Evolutionary conservation across 2,113 vertebrate genomes (phyloP).

Genomic region (Thunnus thynnus): DNA sequence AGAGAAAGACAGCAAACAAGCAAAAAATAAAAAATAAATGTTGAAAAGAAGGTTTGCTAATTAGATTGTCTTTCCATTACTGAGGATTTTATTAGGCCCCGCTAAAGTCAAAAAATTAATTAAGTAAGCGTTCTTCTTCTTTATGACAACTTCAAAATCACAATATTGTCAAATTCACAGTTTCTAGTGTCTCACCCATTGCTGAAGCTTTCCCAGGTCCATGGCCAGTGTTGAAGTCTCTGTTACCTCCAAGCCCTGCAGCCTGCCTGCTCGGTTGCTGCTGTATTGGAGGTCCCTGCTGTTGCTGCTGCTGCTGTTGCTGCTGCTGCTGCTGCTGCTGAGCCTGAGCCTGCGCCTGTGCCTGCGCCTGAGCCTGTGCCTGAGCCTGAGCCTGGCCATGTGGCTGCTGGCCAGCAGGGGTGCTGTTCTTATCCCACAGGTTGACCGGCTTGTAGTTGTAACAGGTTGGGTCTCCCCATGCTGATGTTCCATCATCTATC

Average conservation of each 20-base stretch:
- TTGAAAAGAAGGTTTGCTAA: background rate
- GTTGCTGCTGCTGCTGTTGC: conserved; percentile 75
- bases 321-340: conserved; percentile 83
- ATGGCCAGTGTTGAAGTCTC: conserved; percentile 78
- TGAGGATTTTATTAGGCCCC: no score
- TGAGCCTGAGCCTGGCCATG: conserved; percentile 54
- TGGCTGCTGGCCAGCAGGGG: conserved; percentile 86
- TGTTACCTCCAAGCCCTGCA: conserved; percentile 70
- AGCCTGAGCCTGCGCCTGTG: background rate
- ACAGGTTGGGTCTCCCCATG: conserved; percentile 97
- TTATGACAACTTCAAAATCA: background rate
- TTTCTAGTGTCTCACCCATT: conserved; percentile 71
- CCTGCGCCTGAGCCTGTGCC: conserved; percentile 48
- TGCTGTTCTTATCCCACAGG: conserved; percentile 97
- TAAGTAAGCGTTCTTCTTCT: background rate
- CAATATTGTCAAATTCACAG: background rate
- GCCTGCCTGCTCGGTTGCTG: conserved; percentile 83
- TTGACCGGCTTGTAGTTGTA: conserved; percentile 97
- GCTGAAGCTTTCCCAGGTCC: conserved; percentile 75
- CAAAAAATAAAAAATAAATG: background rate
- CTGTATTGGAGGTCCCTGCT: conserved; percentile 80
- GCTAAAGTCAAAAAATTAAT: no score
- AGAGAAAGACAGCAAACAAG: no score
- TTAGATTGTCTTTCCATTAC: no score
- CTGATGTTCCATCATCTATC: conserved; percentile 98